Conservation (phyloP, 2,888 invertebrate species). For the Trissolcus brochymenae region DNA sequence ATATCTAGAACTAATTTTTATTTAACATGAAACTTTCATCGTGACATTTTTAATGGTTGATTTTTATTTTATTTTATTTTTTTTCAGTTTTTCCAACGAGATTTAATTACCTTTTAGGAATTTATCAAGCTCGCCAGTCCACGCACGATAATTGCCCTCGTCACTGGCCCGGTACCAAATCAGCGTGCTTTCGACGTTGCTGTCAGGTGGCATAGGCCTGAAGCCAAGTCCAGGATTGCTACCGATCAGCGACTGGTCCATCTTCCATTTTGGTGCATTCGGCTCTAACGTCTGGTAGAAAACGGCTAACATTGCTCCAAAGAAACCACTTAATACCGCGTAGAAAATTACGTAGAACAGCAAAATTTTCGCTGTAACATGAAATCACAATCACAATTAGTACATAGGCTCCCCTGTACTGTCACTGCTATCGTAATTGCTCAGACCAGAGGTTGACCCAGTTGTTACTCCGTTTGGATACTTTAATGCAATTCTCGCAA, state of each 20-base stretch:
- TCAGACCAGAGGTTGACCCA: no score
- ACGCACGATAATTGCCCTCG: slow-evolving; percentile 86
- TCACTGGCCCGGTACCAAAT: slow-evolving; percentile 93
- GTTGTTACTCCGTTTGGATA: no score
- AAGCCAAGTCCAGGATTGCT: slow-evolving; percentile 98
- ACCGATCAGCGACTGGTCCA: slow-evolving; percentile 91
- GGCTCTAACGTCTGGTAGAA: slow-evolving; percentile 94
- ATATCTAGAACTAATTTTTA: no score
- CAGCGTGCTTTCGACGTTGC: slow-evolving; percentile 95
- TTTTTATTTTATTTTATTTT: no score
- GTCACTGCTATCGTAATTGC: no score
- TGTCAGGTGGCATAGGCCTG: slow-evolving; percentile 95
- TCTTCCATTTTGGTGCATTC: slow-evolving; percentile 92
- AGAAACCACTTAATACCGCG: slow-evolving; percentile 93
- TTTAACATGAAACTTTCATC: no score
- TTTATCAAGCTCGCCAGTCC: slow-evolving; percentile 85
- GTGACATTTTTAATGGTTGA: no score
- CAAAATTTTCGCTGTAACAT: slow-evolving; percentile 89
- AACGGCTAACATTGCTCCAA: slow-evolving; percentile 94
- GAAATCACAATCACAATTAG: slow-evolving; percentile 20
- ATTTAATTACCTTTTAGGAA: slow-evolving; percentile 85
- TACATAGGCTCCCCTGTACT: no score
- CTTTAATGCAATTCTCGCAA: no score
- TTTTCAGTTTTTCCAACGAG: not conserved
- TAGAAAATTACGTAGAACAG: slow-evolving; percentile 98